Evolutionary conservation across 2,113 vertebrate species (phyloP).

Genomic region (Cheilinus undulatus): DNA sequence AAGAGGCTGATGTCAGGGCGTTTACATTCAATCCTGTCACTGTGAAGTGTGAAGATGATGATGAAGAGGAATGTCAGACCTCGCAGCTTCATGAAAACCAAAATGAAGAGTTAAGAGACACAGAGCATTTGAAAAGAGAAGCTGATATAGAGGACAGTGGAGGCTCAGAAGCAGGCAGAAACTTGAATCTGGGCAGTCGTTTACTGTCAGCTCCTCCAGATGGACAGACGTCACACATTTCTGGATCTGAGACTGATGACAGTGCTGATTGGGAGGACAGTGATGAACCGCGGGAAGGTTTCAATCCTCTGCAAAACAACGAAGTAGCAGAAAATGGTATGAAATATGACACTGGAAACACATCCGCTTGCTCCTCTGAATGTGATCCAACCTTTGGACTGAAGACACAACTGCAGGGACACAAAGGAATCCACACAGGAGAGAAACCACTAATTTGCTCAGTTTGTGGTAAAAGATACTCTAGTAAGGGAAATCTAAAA

Average conservation of each 20-base stretch:
- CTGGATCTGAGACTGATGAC: constrained; percentile 1
- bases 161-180: not conserved
- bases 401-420: too few relatives aligned
- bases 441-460: too few relatives aligned
- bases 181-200: not conserved
- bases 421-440: too few relatives aligned
- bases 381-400: too few relatives aligned
- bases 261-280: not conserved
- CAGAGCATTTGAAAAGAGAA: too few relatives aligned
- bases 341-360: too few relatives aligned
- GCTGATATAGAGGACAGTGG: not conserved
- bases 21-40: not conserved
- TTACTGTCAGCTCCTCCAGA: not conserved
- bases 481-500: too few relatives aligned
- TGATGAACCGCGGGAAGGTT: too few relatives aligned
- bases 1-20: not conserved
- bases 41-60: not conserved
- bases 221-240: not conserved
- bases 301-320: too few relatives aligned
- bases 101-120: not conserved
- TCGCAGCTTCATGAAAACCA: not conserved
- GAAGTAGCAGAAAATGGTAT: too few relatives aligned
- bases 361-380: too few relatives aligned
- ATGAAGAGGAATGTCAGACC: not conserved
- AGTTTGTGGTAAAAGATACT: too few relatives aligned